Evolutionary conservation across 2,888 invertebrate genomes (phyloP), one percentile per base, ranked within the genome.

Genomic region (Platycnemis pennipes): DNA sequence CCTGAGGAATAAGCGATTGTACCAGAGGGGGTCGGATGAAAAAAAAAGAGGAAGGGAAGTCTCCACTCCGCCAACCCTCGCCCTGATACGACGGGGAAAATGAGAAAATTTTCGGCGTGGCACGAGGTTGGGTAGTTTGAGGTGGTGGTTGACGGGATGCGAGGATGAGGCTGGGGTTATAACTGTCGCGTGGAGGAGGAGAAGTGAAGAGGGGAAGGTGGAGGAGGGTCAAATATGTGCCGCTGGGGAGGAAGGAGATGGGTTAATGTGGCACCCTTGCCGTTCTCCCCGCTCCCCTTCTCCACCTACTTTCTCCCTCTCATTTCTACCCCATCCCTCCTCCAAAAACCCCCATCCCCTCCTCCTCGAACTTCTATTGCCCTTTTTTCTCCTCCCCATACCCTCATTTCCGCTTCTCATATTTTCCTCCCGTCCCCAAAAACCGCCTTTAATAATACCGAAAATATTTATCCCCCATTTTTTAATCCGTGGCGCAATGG

Each of bases 401-500:
- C 37, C 37, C 37, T 37, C 37, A 37, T 77, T 77, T 77, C 77
- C 13, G 11, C n/a, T 16, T 37, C 31, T 26, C 11, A 11, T 77
- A 31, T 77, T 16, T 11, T 63, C 37, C 37, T 37, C n/a, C 69
- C 69, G 8, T 37, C 69, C 13, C 37, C 37, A 13, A n/a, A n/a
- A n/a, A 4, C 77, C 37, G 37, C 77, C 3, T 77, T 77, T 77
- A 77, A 77, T 77, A 37, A 31, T n/a, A 11, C 37, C 37, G 11
- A 37, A 77, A 77, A 77, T 77, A 77, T 77, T 77, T 16, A 77
- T 77, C 77, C 37, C 37, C 37, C 77, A 77, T 13, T 77, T 77
- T 63, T 77, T 77, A 37, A 37, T 37, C 37, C 13, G 77, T 37
- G 8, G 13, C 37, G 37, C 37, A 37, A 11, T 37, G 37, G 37